Percentiles rank a stretch among this genome's conserved stretches.
Conservation (phyloP, 2,113 vertebrate species). For the Saccopteryx leptura region DNA sequence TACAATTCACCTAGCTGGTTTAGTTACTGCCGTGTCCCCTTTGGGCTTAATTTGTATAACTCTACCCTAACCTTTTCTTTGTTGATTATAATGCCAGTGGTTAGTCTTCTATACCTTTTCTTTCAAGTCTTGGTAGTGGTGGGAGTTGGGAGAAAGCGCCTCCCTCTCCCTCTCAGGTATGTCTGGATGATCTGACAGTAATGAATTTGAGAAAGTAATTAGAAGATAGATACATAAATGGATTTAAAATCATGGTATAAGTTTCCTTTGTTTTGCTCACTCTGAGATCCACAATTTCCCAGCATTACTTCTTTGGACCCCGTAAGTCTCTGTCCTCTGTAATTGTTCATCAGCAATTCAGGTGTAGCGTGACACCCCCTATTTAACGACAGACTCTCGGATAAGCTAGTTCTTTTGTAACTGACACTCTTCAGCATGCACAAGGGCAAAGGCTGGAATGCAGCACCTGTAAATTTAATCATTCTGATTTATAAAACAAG, state of each 20-base stretch:
- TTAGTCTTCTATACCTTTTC: neutral
- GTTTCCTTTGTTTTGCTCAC: neutral
- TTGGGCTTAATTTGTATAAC: neutral
- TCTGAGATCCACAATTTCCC: neutral
- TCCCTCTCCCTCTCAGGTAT: neutral
- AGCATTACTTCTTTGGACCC: neutral
- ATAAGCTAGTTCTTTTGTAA: neutral
- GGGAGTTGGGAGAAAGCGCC: neutral
- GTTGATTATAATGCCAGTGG: neutral
- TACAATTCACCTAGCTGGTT: neutral
- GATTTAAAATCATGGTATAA: neutral
- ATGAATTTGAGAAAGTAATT: neutral
- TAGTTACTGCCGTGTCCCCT: neutral
- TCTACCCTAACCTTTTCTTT: neutral
- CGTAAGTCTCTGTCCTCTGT: slow-evolving; percentile 2
- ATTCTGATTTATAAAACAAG: slow-evolving; percentile 34
- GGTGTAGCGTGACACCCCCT: neutral
- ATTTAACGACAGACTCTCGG: neutral
- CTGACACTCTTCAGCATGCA: neutral
- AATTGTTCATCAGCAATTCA: neutral
- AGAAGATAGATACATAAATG: neutral
- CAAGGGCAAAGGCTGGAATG: neutral
- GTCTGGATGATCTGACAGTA: neutral
- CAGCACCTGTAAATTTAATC: neutral
- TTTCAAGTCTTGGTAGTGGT: neutral